Evolutionary conservation across 2,888 invertebrate species (phyloP).

Genomic region (Rutpela maculata): DNA sequence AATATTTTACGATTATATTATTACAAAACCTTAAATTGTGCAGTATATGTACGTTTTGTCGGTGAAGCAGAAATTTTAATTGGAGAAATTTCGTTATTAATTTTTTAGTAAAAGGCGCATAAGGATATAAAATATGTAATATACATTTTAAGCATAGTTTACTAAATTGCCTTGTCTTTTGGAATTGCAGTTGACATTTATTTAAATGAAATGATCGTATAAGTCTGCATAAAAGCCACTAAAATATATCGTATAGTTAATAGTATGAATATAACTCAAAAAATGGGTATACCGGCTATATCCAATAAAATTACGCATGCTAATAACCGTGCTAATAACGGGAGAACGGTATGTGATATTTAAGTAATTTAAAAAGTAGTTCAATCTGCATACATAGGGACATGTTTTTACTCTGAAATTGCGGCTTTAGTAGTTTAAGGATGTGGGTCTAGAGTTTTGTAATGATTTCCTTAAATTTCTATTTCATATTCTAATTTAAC

Average conservation of each 20-base stretch:
- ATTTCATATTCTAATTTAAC: too few species aligned
- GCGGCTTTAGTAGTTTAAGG: too few species aligned
- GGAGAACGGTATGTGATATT: too few species aligned
- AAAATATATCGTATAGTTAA: background rate
- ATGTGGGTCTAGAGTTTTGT: too few species aligned
- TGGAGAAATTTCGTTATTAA: slow-evolving; percentile 3
- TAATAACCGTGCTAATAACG: too few species aligned
- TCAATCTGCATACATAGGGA: too few species aligned
- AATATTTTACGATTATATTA: slow-evolving; percentile 9
- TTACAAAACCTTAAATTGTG: slow-evolving; percentile 5
- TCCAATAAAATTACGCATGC: too few species aligned
- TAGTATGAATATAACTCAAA: too few species aligned
- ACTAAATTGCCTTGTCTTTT: background rate
- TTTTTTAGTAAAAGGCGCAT: background rate
- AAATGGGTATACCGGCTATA: too few species aligned
- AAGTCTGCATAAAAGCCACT: background rate
- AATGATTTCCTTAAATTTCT: too few species aligned
- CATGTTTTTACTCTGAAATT: too few species aligned
- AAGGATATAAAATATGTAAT: slow-evolving; percentile 9
- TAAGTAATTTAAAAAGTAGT: too few species aligned
- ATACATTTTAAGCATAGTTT: background rate
- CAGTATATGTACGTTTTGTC: background rate
- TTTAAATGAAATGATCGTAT: background rate
- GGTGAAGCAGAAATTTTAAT: slow-evolving; percentile 12
- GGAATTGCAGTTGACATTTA: background rate